Conservation (phyloP, 23 tunicate species). For the Halocynthia roretzi region DNA sequence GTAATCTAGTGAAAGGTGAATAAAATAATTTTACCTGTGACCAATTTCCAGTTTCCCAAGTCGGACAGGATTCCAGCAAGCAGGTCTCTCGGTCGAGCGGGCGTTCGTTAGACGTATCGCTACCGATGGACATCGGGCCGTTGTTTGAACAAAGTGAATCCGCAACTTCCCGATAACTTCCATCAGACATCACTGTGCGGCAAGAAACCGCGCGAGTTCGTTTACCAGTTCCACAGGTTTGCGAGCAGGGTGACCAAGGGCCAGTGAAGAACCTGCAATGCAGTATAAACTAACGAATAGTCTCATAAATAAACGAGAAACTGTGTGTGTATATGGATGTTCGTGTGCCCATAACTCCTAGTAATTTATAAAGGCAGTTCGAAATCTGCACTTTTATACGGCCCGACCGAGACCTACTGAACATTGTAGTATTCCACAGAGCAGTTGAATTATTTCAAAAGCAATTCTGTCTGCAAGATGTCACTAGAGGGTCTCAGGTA, state of each 20-base stretch:
- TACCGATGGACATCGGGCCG: conserved; percentile 1
- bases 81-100: conserved; percentile 36
- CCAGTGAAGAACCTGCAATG: conserved; percentile 37
- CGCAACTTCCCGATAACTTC: conserved; percentile 53
- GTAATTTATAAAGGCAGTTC: too few species aligned
- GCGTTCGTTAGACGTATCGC: conserved; percentile 4
- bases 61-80: conserved; percentile 39
- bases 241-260: conserved; percentile 62
- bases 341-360: too few species aligned
- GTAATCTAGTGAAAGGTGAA: neutral
- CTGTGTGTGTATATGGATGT: too few species aligned
- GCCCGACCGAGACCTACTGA: too few species aligned
- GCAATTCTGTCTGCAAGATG: too few species aligned
- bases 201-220: conserved; percentile 52
- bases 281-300: neutral
- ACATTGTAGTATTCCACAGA: too few species aligned
- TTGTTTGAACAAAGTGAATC: conserved; percentile 20
- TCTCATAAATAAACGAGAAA: neutral
- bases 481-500: too few species aligned
- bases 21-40: conserved; percentile 9
- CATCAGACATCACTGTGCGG: conserved; percentile 38
- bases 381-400: too few species aligned
- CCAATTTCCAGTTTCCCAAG: conserved; percentile 74
- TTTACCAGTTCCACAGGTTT: conserved; percentile 63
- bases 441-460: too few species aligned